Percentiles rank a stretch among this genome's conserved stretches.
phyloP scores from a whole-genome alignment of 2,888 invertebrate species.

The Drosophila eohydei region DNA sequence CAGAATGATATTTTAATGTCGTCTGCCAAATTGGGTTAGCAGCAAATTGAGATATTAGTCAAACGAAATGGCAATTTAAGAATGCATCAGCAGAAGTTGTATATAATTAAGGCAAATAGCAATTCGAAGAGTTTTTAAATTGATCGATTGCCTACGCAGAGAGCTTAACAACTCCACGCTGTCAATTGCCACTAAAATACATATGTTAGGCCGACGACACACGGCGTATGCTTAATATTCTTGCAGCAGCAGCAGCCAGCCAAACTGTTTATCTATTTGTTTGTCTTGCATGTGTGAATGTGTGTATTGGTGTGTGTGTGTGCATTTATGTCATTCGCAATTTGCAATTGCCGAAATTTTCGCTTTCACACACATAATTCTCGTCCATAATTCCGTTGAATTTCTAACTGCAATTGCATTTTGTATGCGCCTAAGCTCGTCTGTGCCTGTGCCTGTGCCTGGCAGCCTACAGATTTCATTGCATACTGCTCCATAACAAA shows the following conservation, averaged over 20 bases:
- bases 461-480: constrained; percentile 63
- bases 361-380: constrained; percentile 75
- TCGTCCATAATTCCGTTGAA: constrained; percentile 65
- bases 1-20: constrained; percentile 51
- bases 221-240: constrained; percentile 56
- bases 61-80: constrained; percentile 6
- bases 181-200: constrained; percentile 45
- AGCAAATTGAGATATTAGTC: constrained; percentile 25
- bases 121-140: not conserved
- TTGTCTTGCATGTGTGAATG: constrained; percentile 4
- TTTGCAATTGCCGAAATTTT: constrained; percentile 67
- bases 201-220: constrained; percentile 39
- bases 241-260: constrained; percentile 29
- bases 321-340: constrained; percentile 46
- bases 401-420: constrained; percentile 60
- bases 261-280: constrained; percentile 37
- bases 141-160: not conserved
- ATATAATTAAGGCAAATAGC: not conserved
- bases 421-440: constrained; percentile 28
- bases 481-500: constrained; percentile 46
- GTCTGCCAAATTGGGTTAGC: constrained; percentile 59
- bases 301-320: not conserved
- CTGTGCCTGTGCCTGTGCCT: constrained; percentile 30
- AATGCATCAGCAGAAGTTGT: not conserved
- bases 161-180: constrained; percentile 17